A percentile compares a stretch with the other conserved stretches of the same genome.
phyloP scores from a whole-genome alignment of 2,888 invertebrate species.

The Branchipolynoe longqiensis region DNA sequence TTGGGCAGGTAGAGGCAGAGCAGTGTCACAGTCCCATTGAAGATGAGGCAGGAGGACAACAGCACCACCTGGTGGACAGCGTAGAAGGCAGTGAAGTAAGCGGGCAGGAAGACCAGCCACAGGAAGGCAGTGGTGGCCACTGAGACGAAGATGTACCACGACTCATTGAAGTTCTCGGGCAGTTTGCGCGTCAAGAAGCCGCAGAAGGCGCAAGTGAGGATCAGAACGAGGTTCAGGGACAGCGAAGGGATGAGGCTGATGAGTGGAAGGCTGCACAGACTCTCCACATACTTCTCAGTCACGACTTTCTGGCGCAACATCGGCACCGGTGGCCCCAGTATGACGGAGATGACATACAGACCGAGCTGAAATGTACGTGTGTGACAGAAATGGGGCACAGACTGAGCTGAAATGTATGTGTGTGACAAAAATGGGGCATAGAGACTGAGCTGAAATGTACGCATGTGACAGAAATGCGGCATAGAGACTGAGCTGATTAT shows the following conservation, averaged over 20 bases:
- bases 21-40: slow-evolving; percentile 29
- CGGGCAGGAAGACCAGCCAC: slow-evolving; percentile 65
- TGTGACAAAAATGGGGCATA: no score
- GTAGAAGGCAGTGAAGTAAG: slow-evolving; percentile 64
- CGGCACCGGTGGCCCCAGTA: background rate
- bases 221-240: slow-evolving; percentile 64
- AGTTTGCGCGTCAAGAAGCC: slow-evolving; percentile 64
- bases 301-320: slow-evolving; percentile 37
- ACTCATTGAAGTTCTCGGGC: slow-evolving; percentile 68
- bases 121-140: slow-evolving; percentile 65
- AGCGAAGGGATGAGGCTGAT: slow-evolving; percentile 71
- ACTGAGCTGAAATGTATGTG: no score
- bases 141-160: slow-evolving; percentile 67
- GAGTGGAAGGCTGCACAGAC: slow-evolving; percentile 71
- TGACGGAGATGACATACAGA: background rate
- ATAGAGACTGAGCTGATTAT: no score
- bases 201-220: slow-evolving; percentile 62
- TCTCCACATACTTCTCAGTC: slow-evolving; percentile 71
- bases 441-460: no score
- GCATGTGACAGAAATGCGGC: no score
- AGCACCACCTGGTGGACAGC: slow-evolving; percentile 60
- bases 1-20: slow-evolving; percentile 35
- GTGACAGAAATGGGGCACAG: no score
- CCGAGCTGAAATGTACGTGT: slow-evolving; percentile 8
- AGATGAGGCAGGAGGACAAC: slow-evolving; percentile 21